Conservation (phyloP, 2,113 vertebrate species). For the Cettia cetti region DNA sequence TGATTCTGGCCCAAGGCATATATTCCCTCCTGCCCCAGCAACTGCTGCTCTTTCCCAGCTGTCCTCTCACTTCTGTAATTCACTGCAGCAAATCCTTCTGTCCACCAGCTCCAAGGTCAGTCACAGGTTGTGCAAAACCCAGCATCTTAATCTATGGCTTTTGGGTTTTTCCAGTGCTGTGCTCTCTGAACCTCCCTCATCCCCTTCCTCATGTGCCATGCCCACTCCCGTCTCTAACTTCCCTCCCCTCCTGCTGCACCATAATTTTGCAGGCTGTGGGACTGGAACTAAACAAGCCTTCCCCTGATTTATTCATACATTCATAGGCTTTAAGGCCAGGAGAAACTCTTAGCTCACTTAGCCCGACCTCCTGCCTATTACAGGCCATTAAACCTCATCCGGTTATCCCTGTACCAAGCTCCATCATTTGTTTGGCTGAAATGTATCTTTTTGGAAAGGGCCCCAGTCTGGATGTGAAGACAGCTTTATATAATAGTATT, state of each 20-base stretch:
- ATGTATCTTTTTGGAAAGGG: conserved; percentile 11
- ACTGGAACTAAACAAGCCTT: not conserved
- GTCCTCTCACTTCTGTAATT: not conserved
- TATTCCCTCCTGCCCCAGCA: not conserved
- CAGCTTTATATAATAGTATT: conserved; percentile 26
- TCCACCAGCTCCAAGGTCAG: not conserved
- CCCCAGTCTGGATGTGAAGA: not conserved
- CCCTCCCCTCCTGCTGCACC: not conserved
- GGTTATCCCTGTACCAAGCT: not conserved
- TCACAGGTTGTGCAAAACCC: accelerated
- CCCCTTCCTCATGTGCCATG: not conserved
- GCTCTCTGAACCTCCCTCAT: not conserved
- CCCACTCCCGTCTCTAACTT: not conserved
- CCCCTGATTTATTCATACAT: conserved; percentile 13
- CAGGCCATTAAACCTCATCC: conserved; percentile 18
- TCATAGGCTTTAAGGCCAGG: conserved; percentile 12
- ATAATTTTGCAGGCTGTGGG: not conserved
- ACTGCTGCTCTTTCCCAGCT: not conserved
- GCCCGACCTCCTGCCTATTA: not conserved
- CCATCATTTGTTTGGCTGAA: not conserved
- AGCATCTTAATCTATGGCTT: not conserved
- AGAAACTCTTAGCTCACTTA: not conserved
- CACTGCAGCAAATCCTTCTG: not conserved
- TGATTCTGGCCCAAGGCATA: not conserved
- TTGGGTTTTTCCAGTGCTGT: not conserved